Evolutionary conservation across 2,113 vertebrate species (phyloP).

Genomic region (Cranoglanis bouderius): DNA sequence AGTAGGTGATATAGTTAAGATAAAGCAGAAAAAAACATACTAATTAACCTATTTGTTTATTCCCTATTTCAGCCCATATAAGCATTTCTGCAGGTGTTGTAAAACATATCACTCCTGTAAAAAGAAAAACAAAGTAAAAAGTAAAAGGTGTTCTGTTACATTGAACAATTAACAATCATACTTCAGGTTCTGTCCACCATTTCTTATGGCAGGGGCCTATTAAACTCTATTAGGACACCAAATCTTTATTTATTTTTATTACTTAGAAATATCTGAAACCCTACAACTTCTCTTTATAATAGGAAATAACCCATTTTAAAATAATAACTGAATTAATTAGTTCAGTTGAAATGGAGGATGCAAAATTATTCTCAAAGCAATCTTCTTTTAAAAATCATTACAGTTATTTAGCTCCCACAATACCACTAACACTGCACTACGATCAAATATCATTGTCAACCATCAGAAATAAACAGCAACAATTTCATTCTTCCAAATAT

Average conservation of each 20-base stretch:
- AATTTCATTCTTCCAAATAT: neutral
- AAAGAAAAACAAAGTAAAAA: neutral
- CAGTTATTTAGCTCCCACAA: neutral
- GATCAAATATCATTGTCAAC: neutral
- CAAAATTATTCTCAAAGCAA: neutral
- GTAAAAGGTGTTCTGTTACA: neutral
- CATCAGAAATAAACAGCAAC: neutral
- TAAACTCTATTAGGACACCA: neutral
- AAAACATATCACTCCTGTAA: neutral
- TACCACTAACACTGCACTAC: neutral
- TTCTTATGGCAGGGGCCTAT: neutral
- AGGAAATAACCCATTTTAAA: neutral
- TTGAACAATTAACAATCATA: neutral
- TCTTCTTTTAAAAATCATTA: neutral
- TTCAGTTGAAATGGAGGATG: neutral
- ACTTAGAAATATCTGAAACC: slow-evolving; percentile 2
- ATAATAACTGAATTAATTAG: neutral
- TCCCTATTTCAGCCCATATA: neutral
- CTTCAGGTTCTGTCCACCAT: neutral
- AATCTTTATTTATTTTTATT: neutral
- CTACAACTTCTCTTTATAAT: neutral
- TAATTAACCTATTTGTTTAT: neutral
- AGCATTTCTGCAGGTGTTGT: neutral
- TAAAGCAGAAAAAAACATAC: neutral
- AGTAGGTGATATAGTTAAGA: neutral